phyloP scores from a whole-genome alignment of 2,113 vertebrate genomes.

The Ochotona princeps region DNA sequence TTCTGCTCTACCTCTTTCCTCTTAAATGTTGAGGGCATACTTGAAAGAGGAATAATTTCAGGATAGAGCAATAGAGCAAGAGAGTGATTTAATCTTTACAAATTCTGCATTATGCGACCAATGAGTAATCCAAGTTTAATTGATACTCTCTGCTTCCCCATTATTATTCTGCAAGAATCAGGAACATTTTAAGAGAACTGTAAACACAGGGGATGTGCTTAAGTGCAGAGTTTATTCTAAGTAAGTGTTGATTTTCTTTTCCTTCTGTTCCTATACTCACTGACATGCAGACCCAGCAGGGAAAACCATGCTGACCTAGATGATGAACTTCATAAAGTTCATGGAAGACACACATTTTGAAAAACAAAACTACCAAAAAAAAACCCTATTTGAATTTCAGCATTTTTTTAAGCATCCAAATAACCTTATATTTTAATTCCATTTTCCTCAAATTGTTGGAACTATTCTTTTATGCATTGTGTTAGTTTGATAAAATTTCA shows the following conservation, averaged over 20 bases:
- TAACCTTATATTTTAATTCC: no score
- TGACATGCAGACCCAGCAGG: background rate
- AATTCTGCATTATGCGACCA: background rate
- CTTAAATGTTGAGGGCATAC: background rate
- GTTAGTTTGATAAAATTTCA: background rate
- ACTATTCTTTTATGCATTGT: background rate
- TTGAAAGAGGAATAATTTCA: background rate
- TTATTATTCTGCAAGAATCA: background rate
- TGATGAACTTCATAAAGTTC: no score
- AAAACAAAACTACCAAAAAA: no score
- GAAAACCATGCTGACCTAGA: background rate
- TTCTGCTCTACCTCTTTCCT: background rate
- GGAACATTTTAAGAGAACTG: background rate
- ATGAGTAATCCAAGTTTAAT: background rate
- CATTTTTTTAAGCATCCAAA: no score
- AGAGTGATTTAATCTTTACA: background rate
- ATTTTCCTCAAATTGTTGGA: no score
- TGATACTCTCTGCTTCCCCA: accelerated
- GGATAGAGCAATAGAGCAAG: background rate
- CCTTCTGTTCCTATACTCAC: background rate
- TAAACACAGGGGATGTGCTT: background rate
- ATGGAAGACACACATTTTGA: no score
- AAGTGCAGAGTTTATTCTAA: background rate
- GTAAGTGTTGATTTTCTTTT: background rate
- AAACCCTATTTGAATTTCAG: no score